Evolutionary conservation across 2,113 vertebrate species (phyloP), one percentile per base, ranked within the genome.

Genomic region (Oxygymnocypris stewartii): DNA sequence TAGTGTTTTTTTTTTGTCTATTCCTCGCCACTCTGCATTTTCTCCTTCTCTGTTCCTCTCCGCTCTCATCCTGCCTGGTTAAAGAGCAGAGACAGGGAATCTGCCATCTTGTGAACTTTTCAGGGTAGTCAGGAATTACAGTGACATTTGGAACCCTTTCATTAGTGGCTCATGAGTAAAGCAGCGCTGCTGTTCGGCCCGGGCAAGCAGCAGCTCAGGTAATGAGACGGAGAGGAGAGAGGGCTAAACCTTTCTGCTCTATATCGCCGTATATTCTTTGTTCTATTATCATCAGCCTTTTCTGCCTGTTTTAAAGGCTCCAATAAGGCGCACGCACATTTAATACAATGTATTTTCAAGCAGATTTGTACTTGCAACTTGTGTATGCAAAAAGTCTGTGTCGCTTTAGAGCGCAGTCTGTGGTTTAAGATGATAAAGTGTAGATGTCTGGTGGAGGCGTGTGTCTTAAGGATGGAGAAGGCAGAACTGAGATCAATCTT

Each of bases 111-210:
- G 80, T 91, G 91, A 91, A 90, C 90, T 92, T 92, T 91, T 90
- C 82, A 87, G 78, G 89, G 59, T 86, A 89, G 85, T 88, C 88
- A 85, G 86, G 86, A 90, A 91, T 88, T 87, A 89, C 90, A 85
- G 25, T 90, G 89, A 89, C 91, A 92, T 92, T 91, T 92, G 89
- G 76, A 89, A 86, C 71, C 84, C 90, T 90, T 90, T 91, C 90
- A 91, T 92, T 92, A 92, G 88, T 42, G 76, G 82, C 80, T 75
- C 75, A 75, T 20, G 82, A 88, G 87, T 85, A 85, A 86, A 85
- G 87, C 76, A 42, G 63, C 77, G 37, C 42, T 42, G 61, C 75
- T 81, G 80, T 40, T 54, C 35, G 54, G 44, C 40, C 85, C 49
- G 35, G 79, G 59, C 59, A 81, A 71, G 83, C 85, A 82, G 74